phyloP scores from a whole-genome alignment of 2,113 vertebrate genomes.

The Microcebus lehilahytsara region DNA sequence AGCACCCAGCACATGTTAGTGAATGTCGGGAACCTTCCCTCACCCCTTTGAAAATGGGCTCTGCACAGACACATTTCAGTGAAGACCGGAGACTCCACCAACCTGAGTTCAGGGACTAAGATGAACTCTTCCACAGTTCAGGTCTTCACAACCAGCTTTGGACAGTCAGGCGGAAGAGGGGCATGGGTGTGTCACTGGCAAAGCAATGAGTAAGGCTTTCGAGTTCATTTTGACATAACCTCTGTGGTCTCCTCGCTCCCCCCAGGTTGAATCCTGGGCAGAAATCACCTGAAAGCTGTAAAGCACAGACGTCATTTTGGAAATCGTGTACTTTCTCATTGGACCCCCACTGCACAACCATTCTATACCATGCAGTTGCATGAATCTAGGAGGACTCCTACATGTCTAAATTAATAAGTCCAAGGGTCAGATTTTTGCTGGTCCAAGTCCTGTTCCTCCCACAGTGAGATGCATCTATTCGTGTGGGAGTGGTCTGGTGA shows the following conservation, averaged over 20 bases:
- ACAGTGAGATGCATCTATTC: not conserved
- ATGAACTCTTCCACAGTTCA: not conserved
- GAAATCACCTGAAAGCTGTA: not conserved
- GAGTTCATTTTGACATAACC: not conserved
- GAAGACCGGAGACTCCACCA: not conserved
- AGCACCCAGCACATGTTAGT: not conserved
- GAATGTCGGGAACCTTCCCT: too few species aligned
- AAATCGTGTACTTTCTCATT: not conserved
- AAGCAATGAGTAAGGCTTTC: not conserved
- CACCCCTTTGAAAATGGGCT: not conserved
- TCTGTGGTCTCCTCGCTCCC: not conserved
- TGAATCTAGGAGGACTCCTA: not conserved
- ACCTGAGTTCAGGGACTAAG: fast-evolving
- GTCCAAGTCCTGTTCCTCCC: not conserved
- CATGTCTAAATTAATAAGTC: fast-evolving
- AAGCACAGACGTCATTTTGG: not conserved
- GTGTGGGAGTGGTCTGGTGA: not conserved
- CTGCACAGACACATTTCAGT: too few species aligned
- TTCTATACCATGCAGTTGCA: not conserved
- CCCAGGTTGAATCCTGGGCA: not conserved
- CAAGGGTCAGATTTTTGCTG: not conserved
- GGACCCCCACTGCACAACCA: not conserved
- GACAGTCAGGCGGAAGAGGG: not conserved
- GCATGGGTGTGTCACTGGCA: not conserved
- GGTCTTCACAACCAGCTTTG: not conserved